These are phyloP conservation scores for Rhizoglyphus robini DNA, from an alignment of 1,140 invertebrate species.

Conservation along the genomic window DNA sequence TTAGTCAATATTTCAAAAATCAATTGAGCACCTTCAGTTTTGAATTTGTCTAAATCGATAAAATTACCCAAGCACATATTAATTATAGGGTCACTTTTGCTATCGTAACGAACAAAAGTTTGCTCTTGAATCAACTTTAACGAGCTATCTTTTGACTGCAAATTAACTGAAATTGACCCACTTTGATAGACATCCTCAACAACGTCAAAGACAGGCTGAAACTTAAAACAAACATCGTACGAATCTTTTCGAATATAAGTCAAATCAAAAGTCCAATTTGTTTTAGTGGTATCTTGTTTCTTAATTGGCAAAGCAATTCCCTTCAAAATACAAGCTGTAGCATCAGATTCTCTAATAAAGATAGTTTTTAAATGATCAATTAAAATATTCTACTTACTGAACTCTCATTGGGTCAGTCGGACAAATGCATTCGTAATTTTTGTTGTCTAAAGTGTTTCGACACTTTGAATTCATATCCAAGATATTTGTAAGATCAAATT, in stretches of 20 bases:
- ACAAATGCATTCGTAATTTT: background rate
- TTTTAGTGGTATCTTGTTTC: background rate
- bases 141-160: no score
- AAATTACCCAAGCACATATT: background rate
- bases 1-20: no score
- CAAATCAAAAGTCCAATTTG: background rate
- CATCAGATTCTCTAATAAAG: background rate
- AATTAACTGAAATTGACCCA: background rate
- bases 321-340: background rate
- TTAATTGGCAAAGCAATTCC: background rate
- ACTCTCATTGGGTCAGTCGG: background rate
- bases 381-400: background rate
- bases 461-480: background rate
- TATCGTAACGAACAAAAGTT: no score
- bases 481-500: background rate
- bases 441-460: no score
- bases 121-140: background rate
- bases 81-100: background rate
- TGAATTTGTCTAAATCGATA: background rate
- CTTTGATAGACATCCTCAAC: background rate
- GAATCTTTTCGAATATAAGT: background rate
- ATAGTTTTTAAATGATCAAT: background rate
- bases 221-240: background rate
- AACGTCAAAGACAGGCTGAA: background rate
- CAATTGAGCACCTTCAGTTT: background rate